These are phyloP conservation scores for Monoplex corrugatus DNA, from an alignment of 2,888 invertebrate species.

Conservation along the genomic window DNA sequence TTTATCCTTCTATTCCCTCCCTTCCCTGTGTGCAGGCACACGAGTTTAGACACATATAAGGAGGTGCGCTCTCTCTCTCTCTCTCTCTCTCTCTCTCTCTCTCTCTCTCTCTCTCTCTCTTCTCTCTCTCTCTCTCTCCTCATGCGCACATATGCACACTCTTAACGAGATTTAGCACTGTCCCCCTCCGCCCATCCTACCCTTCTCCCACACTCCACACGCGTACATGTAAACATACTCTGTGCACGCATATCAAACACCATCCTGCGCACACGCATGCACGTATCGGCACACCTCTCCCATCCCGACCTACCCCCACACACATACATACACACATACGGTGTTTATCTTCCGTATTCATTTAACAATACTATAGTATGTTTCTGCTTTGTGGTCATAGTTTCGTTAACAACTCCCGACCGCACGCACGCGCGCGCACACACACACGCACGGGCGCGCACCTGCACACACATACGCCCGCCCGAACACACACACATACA, in stretches of 20 bases:
- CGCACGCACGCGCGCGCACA: slow-evolving; percentile 27
- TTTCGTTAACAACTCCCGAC: too few relatives aligned
- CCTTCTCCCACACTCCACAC: not conserved
- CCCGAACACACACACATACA: not conserved
- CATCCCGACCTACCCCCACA: too few relatives aligned
- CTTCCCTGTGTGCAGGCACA: too few relatives aligned
- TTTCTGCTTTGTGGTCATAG: too few relatives aligned
- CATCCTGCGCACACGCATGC: not conserved
- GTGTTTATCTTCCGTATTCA: too few relatives aligned
- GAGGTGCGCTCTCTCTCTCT: too few relatives aligned
- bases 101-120: slow-evolving; percentile 22
- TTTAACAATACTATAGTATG: too few relatives aligned
- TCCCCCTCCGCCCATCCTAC: not conserved
- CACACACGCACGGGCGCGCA: not conserved
- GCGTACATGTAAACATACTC: not conserved
- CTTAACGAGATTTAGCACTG: too few relatives aligned
- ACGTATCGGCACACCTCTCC: not conserved
- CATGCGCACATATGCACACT: too few relatives aligned
- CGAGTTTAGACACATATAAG: too few relatives aligned
- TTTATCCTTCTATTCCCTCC: not conserved
- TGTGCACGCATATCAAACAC: not conserved
- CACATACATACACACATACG: too few relatives aligned
- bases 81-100: not conserved
- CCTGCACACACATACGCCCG: slow-evolving; percentile 9
- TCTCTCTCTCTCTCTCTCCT: not conserved